These are phyloP conservation scores for Campopleginae sp. DNA, from an alignment of 2,888 invertebrate genomes.

Conservation along the genomic window DNA sequence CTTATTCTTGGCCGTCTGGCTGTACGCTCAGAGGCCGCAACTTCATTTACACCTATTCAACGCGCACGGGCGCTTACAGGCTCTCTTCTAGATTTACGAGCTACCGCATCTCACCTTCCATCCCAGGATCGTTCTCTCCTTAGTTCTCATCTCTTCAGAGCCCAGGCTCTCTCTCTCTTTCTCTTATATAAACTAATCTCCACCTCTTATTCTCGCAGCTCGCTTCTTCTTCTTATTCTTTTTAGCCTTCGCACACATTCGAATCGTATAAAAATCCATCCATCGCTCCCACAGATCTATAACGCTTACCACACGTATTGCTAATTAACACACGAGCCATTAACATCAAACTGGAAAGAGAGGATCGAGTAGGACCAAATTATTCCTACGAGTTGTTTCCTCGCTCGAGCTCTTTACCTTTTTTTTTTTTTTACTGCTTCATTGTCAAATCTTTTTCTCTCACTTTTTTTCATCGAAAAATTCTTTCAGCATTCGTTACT, in stretches of 20 bases:
- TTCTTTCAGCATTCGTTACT: not conserved
- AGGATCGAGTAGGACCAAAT: not conserved
- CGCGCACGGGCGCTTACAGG: constrained; percentile 73
- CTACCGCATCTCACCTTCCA: constrained; percentile 73
- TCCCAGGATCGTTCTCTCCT: constrained; percentile 40
- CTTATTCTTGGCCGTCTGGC: constrained; percentile 5
- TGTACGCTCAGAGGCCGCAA: constrained; percentile 75
- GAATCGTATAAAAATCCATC: constrained; percentile 18
- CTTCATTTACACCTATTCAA: constrained; percentile 84
- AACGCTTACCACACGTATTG: constrained; percentile 41
- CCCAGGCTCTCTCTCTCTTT: constrained; percentile 24
- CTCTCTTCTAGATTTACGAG: constrained; percentile 79
- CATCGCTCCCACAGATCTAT: constrained; percentile 27
- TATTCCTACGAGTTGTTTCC: not conserved
- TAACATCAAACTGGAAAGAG: constrained; percentile 41
- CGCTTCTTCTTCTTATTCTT: constrained; percentile 48
- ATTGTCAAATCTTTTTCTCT: not conserved
- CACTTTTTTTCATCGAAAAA: not conserved
- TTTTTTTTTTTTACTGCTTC: not conserved
- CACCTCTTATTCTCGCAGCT: constrained; percentile 62
- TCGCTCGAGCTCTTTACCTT: too few species aligned
- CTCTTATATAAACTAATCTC: constrained; percentile 43
- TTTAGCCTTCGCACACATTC: not conserved
- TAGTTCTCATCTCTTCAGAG: constrained; percentile 1
- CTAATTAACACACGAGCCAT: constrained; percentile 46